These are phyloP conservation scores for Apodemus agrarius DNA, from an alignment of 2,797 vertebrate species.

Conservation along the genomic window DNA sequence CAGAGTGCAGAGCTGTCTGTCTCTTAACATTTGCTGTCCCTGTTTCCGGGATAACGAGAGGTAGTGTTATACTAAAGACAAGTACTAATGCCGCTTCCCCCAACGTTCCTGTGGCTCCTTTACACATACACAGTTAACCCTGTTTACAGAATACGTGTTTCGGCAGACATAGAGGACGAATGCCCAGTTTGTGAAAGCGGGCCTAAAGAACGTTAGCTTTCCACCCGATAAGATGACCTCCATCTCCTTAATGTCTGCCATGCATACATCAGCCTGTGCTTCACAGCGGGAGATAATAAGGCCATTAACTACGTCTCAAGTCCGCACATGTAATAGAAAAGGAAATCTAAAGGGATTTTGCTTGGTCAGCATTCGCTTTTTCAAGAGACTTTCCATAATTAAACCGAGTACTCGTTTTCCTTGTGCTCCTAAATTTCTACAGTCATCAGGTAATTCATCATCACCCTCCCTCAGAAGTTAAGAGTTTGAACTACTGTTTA, in stretches of 20 bases:
- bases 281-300: conserved; percentile 5
- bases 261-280: background rate
- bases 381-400: conserved; percentile 20
- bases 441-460: background rate
- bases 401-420: conserved; percentile 49
- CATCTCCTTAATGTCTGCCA: background rate
- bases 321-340: conserved; percentile 1
- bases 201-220: background rate
- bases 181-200: conserved; percentile 41
- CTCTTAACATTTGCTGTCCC: background rate
- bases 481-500: background rate
- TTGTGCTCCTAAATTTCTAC: conserved; percentile 20
- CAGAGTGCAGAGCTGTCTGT: background rate
- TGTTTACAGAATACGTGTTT: background rate
- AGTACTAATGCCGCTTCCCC: background rate
- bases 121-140: background rate
- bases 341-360: conserved; percentile 20
- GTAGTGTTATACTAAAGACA: background rate
- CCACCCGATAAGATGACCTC: background rate
- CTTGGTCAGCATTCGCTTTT: conserved; percentile 53
- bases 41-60: conserved; percentile 19
- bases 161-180: background rate
- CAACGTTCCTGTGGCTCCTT: background rate
- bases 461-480: background rate
- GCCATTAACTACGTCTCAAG: conserved; percentile 42